Evolutionary conservation across 2,888 invertebrate genomes (phyloP), one percentile per base, ranked within the genome.

Genomic region (Pyrocoelia pectoralis): DNA sequence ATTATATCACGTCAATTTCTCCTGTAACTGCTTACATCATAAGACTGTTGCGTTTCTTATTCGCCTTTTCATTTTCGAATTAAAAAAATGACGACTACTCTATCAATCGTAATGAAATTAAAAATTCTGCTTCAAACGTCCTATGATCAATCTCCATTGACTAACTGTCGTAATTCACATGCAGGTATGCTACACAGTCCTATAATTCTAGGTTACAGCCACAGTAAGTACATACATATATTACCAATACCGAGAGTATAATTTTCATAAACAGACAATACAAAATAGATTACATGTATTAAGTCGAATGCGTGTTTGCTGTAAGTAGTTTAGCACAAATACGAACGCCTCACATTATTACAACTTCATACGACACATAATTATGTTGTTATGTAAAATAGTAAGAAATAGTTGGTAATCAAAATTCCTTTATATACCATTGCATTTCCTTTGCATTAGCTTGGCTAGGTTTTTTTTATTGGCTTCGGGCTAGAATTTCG

Each of bases 311-410:
- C 46, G 46, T 46, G 46, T 46, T 46, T 46, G 46, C 46, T 46
- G 46, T 46, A 46, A 46, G 46, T 46, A 46, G 10, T 19, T 33
- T 15, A 33, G 28, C 51, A 52, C 51, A 52, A 52, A 52, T 50
- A 50, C 29, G 28, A 50, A 50, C 50, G 50, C 51, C 51, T 52
- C 33, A 13, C 33, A 52, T 29, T 52, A 52, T 46, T 46, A 52
- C 51, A 52, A 52, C 51, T 29, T 52, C 33, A 52, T 52, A 52
- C 46, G 46, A 46, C 46, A 46, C 46, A 33, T 33, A 28, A 57
- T 50, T 57, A 57, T 49, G 41, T 40, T 51, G 56, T 57, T 50
- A 33, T 50, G 50, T 28, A 51, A 56, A 41, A 33, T 57, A 50
- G 49, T 50, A 50, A 38, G 50, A 40, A 57, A 50, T 50, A 24